Evolutionary conservation across 2,113 vertebrate genomes (phyloP).

Genomic region (Callaeas wilsoni): DNA sequence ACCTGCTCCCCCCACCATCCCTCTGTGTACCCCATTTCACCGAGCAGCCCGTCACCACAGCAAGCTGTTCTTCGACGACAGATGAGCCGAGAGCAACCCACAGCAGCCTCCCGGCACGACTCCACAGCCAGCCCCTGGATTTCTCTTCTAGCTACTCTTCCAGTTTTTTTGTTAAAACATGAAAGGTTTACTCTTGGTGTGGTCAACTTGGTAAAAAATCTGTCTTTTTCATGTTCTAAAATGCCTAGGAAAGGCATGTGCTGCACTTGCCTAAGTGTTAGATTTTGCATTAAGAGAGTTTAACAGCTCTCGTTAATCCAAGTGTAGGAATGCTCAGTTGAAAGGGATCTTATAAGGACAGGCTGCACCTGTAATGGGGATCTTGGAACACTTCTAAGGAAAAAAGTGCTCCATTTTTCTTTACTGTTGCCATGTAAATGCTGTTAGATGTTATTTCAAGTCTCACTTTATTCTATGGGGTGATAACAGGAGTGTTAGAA

Average conservation of each 20-base stretch:
- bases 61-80: fast-evolving
- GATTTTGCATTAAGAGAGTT: background rate
- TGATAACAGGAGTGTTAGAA: background rate
- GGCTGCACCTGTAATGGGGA: background rate
- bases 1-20: no score
- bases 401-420: background rate
- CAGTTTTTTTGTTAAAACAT: background rate
- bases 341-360: background rate
- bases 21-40: fast-evolving
- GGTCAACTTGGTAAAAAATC: background rate
- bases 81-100: fast-evolving
- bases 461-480: background rate
- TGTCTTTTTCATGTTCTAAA: background rate
- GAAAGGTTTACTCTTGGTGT: background rate
- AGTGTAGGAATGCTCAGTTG: background rate
- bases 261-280: background rate
- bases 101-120: no score
- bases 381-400: background rate
- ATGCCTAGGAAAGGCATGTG: background rate
- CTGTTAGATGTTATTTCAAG: background rate
- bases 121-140: no score
- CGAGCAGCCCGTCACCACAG: fast-evolving
- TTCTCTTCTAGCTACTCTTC: background rate
- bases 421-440: background rate
- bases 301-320: background rate